phyloP scores from a whole-genome alignment of 2,888 invertebrate genomes.

The Phragmatobia fuliginosa region DNA sequence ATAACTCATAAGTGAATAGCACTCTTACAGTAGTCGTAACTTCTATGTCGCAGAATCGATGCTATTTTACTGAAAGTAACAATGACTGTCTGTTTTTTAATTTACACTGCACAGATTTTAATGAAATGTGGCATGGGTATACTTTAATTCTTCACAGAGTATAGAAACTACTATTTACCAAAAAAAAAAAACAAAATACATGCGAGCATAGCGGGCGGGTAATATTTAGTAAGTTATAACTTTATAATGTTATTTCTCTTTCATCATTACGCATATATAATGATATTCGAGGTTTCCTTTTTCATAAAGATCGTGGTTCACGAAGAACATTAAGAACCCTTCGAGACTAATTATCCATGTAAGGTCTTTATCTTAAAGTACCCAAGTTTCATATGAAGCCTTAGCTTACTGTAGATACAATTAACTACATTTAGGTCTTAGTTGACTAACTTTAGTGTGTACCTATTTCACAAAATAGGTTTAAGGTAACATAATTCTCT shows the following conservation, averaged over 20 bases:
- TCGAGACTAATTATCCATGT: conserved; percentile 1
- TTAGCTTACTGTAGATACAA: conserved; percentile 1
- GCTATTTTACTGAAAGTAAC: too few species aligned
- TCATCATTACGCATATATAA: not conserved
- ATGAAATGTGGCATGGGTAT: too few species aligned
- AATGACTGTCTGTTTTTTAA: too few species aligned
- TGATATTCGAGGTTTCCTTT: not conserved
- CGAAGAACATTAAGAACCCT: not conserved
- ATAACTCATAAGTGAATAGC: not conserved
- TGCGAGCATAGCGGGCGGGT: too few species aligned
- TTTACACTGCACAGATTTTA: too few species aligned
- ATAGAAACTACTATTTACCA: too few species aligned
- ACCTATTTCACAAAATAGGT: not conserved
- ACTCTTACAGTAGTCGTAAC: not conserved
- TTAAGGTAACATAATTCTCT: conserved; percentile 9
- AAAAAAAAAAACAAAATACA: too few species aligned
- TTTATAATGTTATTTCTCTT: not conserved
- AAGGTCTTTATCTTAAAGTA: not conserved
- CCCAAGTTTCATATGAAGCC: not conserved
- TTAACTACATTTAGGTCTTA: conserved; percentile 1
- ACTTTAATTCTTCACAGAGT: too few species aligned
- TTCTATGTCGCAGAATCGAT: not conserved
- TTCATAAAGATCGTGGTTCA: not conserved
- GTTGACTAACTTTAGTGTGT: not conserved
- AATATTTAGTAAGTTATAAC: not conserved